Conservation (phyloP, 1,140 invertebrate species). For the Lordiphosa collinella region DNA sequence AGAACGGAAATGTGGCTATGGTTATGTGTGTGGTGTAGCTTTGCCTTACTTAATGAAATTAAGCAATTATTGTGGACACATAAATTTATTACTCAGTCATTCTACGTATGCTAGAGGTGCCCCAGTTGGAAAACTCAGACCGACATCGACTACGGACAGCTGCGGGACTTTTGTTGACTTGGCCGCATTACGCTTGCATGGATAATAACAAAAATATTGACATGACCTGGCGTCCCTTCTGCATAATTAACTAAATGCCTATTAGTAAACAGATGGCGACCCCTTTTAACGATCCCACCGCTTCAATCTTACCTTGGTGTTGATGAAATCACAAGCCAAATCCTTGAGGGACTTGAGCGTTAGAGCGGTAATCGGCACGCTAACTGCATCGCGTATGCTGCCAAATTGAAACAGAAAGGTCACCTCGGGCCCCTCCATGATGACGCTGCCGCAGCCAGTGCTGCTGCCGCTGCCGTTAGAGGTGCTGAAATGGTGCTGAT, state of each 20-base stretch:
- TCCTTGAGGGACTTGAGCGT: slow-evolving; percentile 95
- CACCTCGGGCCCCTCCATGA: slow-evolving; percentile 88
- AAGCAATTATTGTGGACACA: slow-evolving; percentile 65
- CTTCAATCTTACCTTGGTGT: slow-evolving; percentile 88
- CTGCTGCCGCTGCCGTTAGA: slow-evolving; percentile 45
- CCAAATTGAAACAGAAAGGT: slow-evolving; percentile 97
- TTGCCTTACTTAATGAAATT: slow-evolving; percentile 70
- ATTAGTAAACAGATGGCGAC: slow-evolving; percentile 37
- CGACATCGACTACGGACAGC: not conserved
- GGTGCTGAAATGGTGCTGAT: slow-evolving; percentile 31
- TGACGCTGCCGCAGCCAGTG: slow-evolving; percentile 56
- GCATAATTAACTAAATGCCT: slow-evolving; percentile 51
- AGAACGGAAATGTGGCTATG: slow-evolving; percentile 10
- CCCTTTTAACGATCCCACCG: slow-evolving; percentile 6
- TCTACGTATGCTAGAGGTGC: not conserved
- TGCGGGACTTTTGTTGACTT: slow-evolving; percentile 28
- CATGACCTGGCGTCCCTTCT: slow-evolving; percentile 17
- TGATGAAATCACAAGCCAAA: slow-evolving; percentile 95
- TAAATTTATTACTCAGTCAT: slow-evolving; percentile 54
- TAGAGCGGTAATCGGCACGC: slow-evolving; percentile 88
- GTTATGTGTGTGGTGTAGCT: slow-evolving; percentile 15
- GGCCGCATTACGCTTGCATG: slow-evolving; percentile 38
- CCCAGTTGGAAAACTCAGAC: not conserved
- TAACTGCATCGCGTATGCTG: slow-evolving; percentile 92
- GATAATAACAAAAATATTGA: slow-evolving; percentile 18